Conservation (phyloP, 2,113 vertebrate genomes). For the Hippolais icterina region DNA sequence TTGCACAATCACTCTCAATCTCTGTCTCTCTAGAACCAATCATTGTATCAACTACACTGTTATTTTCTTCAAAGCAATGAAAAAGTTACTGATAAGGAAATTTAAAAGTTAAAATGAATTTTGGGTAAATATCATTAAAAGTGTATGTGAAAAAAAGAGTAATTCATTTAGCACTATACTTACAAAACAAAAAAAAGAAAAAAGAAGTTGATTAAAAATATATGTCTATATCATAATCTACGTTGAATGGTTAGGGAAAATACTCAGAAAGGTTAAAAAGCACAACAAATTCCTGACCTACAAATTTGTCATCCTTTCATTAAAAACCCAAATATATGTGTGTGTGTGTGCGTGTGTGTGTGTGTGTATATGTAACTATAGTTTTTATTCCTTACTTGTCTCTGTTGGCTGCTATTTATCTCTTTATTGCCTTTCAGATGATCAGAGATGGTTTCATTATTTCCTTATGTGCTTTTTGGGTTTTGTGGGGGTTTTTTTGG, state of each 20-base stretch:
- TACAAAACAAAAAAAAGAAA: not conserved
- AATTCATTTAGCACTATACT: not conserved
- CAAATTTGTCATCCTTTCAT: not conserved
- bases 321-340: not conserved
- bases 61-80: not conserved
- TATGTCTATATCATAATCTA: not conserved
- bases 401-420: not conserved
- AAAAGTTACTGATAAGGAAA: not conserved
- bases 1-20: not conserved
- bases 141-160: not conserved
- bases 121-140: not conserved
- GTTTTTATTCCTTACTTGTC: not conserved
- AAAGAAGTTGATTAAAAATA: not conserved
- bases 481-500: fast-evolving
- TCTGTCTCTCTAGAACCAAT: not conserved
- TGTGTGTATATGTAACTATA: not conserved
- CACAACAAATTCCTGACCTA: not conserved
- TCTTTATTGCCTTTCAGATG: not conserved
- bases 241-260: not conserved
- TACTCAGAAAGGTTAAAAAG: not conserved
- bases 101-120: not conserved
- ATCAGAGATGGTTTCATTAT: not conserved
- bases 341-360: fast-evolving
- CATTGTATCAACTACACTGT: not conserved
- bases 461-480: not conserved